Evolutionary conservation across 2,797 vertebrate species (phyloP), one percentile per base, ranked within the genome.

Genomic region (Champsocephalus esox): DNA sequence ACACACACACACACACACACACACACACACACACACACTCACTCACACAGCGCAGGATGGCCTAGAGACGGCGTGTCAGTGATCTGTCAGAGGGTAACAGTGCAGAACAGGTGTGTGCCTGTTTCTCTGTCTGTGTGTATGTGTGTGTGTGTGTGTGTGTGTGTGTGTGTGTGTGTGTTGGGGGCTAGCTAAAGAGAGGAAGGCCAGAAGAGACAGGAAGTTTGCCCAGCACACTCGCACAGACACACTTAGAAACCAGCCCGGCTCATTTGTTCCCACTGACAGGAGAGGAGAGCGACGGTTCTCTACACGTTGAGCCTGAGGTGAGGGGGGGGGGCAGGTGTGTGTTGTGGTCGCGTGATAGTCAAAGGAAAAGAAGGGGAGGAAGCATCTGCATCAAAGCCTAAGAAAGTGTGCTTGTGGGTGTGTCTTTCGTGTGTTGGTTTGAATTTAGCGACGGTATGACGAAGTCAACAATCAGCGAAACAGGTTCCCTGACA

Each of bases 71-170:
- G 70, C 52, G 21, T 87, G 92, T 92, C 90, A 89, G 92, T 84
- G 86, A 92, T 93, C 89, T 91, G 92, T 91, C 92, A 90, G 77
- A 78, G 82, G 89, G 82, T 86, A 92, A 88, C 88, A 65, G 86
- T 68, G 90, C 78, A 51, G 85, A 91, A 87, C 90, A 85, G 81
- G 85, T 85, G 77, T 77, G 77, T 77, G 59, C 70, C 51, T 70
- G 70, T 77, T 46, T 73, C 69, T 67, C 62, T 62, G 46, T 73
- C 67, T 73, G 61, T 59, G 72, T 67, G 43, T 68, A n/a, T 70
- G 24, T 24, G 3, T 24, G 24, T 28, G 24, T 28, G 3, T 28
- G 24, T 24, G 24, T 24, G 24, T 24, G 69, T 77, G 46, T 51
- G 60, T 59, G 64, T 34, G 41, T 71, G 71, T 45, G 48, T 63